Evolutionary conservation across 2,797 vertebrate genomes (phyloP).

Genomic region (Poecile montanus): DNA sequence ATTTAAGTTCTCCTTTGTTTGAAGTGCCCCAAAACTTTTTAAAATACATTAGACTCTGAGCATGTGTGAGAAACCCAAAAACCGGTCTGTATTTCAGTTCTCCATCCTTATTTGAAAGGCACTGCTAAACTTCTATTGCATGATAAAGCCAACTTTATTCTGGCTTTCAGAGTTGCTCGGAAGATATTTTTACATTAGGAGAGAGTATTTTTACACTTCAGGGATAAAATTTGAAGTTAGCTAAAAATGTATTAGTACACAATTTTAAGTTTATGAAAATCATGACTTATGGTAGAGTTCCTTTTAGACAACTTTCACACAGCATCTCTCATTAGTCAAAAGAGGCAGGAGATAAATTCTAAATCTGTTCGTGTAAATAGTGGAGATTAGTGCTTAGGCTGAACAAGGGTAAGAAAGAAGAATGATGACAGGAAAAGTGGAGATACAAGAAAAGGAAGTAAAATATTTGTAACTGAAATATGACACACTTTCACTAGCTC

Average conservation of each 20-base stretch:
- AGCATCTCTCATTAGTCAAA: conserved; percentile 3
- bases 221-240: conserved; percentile 25
- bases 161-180: not conserved
- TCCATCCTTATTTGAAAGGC: not conserved
- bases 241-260: conserved; percentile 38
- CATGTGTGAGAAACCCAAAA: not conserved
- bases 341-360: not conserved
- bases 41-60: not conserved
- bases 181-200: not conserved
- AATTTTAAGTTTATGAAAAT: conserved; percentile 34
- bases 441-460: not conserved
- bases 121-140: not conserved
- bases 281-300: conserved; percentile 23
- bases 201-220: not conserved
- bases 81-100: not conserved
- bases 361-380: not conserved
- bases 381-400: not conserved
- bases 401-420: not conserved
- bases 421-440: not conserved
- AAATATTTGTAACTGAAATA: not conserved
- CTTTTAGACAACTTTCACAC: conserved; percentile 34
- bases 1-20: not conserved
- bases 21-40: not conserved
- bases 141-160: not conserved
- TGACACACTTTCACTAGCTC: not conserved